These are phyloP conservation scores for Istiophorus platypterus DNA, from an alignment of 2,113 vertebrate species.

Conservation along the genomic window DNA sequence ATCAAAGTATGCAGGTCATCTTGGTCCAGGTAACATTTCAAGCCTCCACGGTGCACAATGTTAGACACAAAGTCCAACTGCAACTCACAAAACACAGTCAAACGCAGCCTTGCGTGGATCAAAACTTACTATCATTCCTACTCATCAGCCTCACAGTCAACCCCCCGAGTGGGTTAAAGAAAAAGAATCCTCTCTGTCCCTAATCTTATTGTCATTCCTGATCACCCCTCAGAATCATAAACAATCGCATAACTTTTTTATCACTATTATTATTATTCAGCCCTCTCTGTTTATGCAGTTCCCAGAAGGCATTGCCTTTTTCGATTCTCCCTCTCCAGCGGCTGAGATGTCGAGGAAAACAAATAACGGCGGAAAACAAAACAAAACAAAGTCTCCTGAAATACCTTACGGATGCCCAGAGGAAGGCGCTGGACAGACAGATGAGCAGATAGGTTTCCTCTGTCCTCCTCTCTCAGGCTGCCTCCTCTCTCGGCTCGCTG, in stretches of 20 bases:
- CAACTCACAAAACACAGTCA: conserved; percentile 55
- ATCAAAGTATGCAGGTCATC: conserved; percentile 29
- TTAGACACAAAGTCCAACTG: conserved; percentile 41
- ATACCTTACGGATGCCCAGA: conserved; percentile 99
- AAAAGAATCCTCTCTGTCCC: conserved; percentile 57
- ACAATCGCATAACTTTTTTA: conserved; percentile 81
- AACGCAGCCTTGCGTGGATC: conserved; percentile 41
- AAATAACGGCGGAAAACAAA: conserved; percentile 86
- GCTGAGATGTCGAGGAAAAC: conserved; percentile 73
- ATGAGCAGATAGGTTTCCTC: conserved; percentile 98
- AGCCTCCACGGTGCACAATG: conserved; percentile 25
- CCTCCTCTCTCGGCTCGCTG: conserved; percentile 98
- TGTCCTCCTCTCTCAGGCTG: conserved; percentile 96
- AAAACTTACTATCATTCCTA: conserved; percentile 61
- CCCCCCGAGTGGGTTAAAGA: conserved; percentile 32
- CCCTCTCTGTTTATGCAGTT: conserved; percentile 78
- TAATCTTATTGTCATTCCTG: conserved; percentile 74
- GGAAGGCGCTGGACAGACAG: conserved; percentile 96
- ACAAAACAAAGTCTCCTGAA: conserved; percentile 87
- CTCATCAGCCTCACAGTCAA: conserved; percentile 33
- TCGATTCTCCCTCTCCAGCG: conserved; percentile 61
- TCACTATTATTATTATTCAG: conserved; percentile 57
- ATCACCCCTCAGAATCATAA: conserved; percentile 81
- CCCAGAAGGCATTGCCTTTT: conserved; percentile 85
- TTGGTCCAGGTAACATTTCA: conserved; percentile 2